These are phyloP conservation scores for Nannobrachium achirus DNA, from an alignment of 2,113 vertebrate genomes.

Conservation along the genomic window DNA sequence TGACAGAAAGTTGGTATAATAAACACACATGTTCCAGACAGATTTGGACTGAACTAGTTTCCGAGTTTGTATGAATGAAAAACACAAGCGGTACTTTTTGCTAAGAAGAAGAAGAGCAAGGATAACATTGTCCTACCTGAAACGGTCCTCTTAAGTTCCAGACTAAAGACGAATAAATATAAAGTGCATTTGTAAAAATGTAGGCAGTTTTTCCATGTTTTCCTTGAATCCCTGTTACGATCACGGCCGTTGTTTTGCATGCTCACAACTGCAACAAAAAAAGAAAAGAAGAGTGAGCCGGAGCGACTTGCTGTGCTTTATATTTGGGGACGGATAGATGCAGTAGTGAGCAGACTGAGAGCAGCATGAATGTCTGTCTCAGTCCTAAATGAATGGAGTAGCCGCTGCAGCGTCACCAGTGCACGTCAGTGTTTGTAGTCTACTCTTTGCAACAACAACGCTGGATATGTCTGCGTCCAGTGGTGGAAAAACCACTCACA, in stretches of 20 bases:
- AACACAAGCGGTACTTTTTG: background rate
- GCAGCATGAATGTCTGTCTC: constrained; percentile 48
- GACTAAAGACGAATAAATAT: constrained; percentile 79
- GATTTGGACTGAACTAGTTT: background rate
- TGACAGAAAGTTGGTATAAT: background rate
- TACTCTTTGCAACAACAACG: too few species aligned
- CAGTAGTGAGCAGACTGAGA: constrained; percentile 36
- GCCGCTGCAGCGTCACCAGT: constrained; percentile 73
- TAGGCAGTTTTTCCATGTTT: constrained; percentile 64
- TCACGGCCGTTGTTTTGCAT: constrained; percentile 71
- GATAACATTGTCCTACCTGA: constrained; percentile 67
- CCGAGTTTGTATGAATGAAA: constrained; percentile 27
- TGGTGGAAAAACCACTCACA: too few species aligned
- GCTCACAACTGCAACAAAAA: constrained; percentile 48
- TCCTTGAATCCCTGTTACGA: constrained; percentile 49
- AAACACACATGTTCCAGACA: constrained; percentile 11
- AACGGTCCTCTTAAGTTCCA: constrained; percentile 69
- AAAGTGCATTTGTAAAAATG: constrained; percentile 80
- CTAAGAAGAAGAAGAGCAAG: background rate
- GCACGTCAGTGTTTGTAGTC: constrained; percentile 16
- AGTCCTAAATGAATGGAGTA: constrained; percentile 71
- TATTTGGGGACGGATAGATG: constrained; percentile 37
- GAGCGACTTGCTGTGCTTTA: constrained; percentile 30
- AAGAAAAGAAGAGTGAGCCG: constrained; percentile 33
- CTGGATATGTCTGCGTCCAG: too few species aligned